These are phyloP conservation scores for Pycnomerus fuliginosus DNA, from an alignment of 2,888 invertebrate genomes.

Conservation along the genomic window DNA sequence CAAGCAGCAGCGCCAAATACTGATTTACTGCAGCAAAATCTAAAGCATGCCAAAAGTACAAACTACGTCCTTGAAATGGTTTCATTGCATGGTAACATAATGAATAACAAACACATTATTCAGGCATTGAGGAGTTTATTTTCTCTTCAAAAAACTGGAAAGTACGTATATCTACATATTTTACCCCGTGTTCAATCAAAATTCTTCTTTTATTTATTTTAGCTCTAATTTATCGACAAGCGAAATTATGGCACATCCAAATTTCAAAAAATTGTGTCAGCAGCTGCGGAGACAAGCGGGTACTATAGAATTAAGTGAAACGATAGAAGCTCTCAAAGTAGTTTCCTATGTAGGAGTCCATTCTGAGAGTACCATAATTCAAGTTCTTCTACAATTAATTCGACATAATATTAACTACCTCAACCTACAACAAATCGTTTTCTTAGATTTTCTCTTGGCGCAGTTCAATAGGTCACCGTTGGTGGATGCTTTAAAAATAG, in stretches of 20 bases:
- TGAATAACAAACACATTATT: conserved; percentile 60
- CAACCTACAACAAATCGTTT: conserved; percentile 61
- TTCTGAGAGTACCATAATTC: conserved; percentile 59
- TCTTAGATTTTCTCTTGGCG: conserved; percentile 60
- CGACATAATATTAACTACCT: conserved; percentile 62
- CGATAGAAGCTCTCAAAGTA: conserved; percentile 61
- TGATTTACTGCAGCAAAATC: conserved; percentile 54
- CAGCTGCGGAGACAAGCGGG: conserved; percentile 59
- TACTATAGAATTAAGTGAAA: conserved; percentile 56
- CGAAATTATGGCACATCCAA: conserved; percentile 56
- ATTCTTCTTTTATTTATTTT: conserved; percentile 5
- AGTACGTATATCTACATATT: conserved; percentile 46
- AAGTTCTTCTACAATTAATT: conserved; percentile 64
- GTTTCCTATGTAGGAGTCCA: conserved; percentile 61
- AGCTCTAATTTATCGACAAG: conserved; percentile 50
- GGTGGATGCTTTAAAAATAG: conserved; percentile 63
- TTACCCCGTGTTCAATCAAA: background rate
- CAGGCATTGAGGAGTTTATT: conserved; percentile 60
- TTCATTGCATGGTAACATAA: conserved; percentile 46
- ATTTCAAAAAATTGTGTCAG: conserved; percentile 61
- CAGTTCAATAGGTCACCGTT: conserved; percentile 58
- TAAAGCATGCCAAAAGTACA: conserved; percentile 53
- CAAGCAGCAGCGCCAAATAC: conserved; percentile 18
- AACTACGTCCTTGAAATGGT: conserved; percentile 56
- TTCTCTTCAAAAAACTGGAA: conserved; percentile 57